Conservation (phyloP, 2,113 vertebrate genomes). For the Nothocercus nigrocapillus region DNA sequence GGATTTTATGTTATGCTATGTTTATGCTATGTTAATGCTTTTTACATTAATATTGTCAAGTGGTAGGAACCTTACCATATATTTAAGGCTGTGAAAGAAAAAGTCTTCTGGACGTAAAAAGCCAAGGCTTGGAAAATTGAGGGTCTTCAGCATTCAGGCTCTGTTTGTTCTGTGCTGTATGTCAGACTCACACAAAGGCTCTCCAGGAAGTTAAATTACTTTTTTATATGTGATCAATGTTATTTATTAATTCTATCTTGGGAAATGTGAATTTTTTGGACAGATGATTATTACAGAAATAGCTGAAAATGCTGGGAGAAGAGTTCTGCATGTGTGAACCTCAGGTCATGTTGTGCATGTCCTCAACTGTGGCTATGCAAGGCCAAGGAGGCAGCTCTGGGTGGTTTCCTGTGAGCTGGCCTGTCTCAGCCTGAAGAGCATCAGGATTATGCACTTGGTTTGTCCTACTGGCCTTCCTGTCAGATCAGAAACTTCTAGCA, state of each 20-base stretch:
- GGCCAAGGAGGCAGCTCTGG: background rate
- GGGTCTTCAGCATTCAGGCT: background rate
- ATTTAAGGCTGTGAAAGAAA: background rate
- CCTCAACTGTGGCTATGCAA: background rate
- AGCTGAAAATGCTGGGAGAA: background rate
- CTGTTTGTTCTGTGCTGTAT: background rate
- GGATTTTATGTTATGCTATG: background rate
- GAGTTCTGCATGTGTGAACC: background rate
- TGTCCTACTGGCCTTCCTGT: background rate
- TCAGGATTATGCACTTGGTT: accelerated
- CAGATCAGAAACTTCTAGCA: background rate
- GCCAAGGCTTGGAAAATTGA: background rate
- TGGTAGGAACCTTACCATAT: background rate
- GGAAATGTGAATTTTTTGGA: background rate
- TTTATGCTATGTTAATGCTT: no score
- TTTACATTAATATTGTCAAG: background rate
- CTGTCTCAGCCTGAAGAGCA: background rate
- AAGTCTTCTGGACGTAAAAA: background rate
- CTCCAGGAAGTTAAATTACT: background rate
- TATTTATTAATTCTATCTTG: background rate
- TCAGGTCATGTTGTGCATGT: accelerated
- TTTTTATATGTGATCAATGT: background rate
- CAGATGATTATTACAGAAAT: background rate
- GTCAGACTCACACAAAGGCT: background rate
- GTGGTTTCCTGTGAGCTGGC: background rate